Conservation (phyloP, 1,140 invertebrate genomes). For the Stegodyphus mimosarum region DNA sequence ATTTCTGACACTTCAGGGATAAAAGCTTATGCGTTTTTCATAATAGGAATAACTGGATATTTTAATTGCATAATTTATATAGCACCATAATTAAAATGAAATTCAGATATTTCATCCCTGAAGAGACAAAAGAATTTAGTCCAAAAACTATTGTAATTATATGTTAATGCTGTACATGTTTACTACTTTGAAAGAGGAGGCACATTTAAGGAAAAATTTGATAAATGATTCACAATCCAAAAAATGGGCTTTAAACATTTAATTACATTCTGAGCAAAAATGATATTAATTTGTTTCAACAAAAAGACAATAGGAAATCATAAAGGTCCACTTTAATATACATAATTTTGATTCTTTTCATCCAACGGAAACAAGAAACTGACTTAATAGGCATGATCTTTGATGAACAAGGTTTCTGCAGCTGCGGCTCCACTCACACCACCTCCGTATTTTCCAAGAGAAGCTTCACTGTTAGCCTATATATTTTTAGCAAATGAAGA, state of each 20-base stretch:
- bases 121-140: neutral
- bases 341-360: constrained; percentile 4
- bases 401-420: constrained; percentile 83
- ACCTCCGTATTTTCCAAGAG: constrained; percentile 89
- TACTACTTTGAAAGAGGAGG: neutral
- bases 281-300: too few species aligned
- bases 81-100: too few species aligned
- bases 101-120: neutral
- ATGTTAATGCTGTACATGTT: neutral
- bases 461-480: constrained; percentile 89
- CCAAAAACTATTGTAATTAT: neutral
- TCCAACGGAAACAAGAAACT: constrained; percentile 14
- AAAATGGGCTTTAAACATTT: too few species aligned
- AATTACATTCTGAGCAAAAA: too few species aligned
- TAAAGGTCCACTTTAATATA: neutral
- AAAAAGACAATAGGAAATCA: neutral
- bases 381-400: constrained; percentile 80
- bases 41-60: neutral
- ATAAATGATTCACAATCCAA: too few species aligned
- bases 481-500: constrained; percentile 15
- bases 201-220: too few species aligned
- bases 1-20: neutral
- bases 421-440: constrained; percentile 83
- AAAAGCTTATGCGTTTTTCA: neutral
- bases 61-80: too few species aligned